Base-by-base conservation (phyloP, 2,888 invertebrate genomes). In the Dolomedes plantarius region DNA sequence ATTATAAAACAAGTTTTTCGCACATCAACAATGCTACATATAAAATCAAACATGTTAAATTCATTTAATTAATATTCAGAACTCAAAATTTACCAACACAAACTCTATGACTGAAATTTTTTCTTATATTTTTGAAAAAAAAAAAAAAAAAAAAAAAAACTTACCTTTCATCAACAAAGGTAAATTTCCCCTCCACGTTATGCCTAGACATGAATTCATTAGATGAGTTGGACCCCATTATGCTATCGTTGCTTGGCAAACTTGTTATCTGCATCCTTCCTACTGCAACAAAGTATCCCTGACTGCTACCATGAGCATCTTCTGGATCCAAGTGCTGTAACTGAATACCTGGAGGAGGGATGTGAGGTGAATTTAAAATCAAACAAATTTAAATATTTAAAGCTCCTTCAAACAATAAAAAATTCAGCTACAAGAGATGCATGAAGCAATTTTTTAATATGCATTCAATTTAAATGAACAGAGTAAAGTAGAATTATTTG, bases 251-350 rank as follows among this genome's bases (percentile, higher is more conserved):
- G 92, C 96, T 97, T 16, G 99, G 98, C 82, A 98, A 97, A 73
- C 98, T 98, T 75, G 98, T 97, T 88, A 97, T 97, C 93, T 98
- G 98, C 83, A 99, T 93, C 81, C 99, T 94, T 50, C 99, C 99
- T 90, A 99, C 99, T 86, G 98, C 99, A 73, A 99, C 98, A 89
- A 99, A 94, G 92, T 99, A 99, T 92, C 97, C 98, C 92, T 98
- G 97, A 56, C 96, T 95, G 23, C 90, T 90, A 23, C 94, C 93
- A 89, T 95, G 94, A 32, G 91, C 90, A 76, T 95, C 95, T 68
- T 94, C 96, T 39, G 92, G 92, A 72, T 90, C 90, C 72, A 91
- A 91, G 68, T 96, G 94, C 90, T 96, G 96, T 94, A 96, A 94
- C 93, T 96, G 96, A 90, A 96, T 96, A 90, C 96, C 96, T 94